Base-by-base conservation (phyloP, 2,888 invertebrate genomes). In the Metellina segmentata region DNA sequence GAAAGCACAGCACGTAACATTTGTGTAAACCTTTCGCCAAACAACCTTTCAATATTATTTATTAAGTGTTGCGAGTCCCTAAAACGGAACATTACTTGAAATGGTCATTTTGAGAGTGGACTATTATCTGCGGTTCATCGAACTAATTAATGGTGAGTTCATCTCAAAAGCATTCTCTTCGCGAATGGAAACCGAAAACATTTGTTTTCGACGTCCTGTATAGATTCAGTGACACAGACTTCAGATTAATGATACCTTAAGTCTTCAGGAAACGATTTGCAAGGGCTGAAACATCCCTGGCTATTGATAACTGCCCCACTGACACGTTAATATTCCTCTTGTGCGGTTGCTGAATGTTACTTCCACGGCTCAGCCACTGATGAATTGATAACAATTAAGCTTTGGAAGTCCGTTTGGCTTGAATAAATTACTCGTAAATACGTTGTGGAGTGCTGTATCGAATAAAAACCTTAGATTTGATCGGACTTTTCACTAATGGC, bases 131-230 rank as follows among this genome's bases (percentile, higher is more conserved):
- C 51, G 20, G 81, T n/a, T 53, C 51, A 87, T 72, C 49, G 71
- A 90, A 71, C 75, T 90, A 81, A 90, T 90, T 85, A 85, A 90
- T 90, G 48, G 72, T 61, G 70, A 52, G 85, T 77, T 77, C 70
- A 51, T 75, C 48, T 74, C 71, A 70, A 83, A 90, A 72, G 90
- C 77, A 52, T 77, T 89, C 75, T 78, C 83, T 83, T 78, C 78
- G 11, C 79, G 70, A 90, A 90, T 90, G 78, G 83, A 85, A 85
- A 85, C 72, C 79, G 90, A 83, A 90, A 90, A 79, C 78, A 79
- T 81, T 90, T 90, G 90, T 78, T 85, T 90, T 90, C 90, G 90
- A 90, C 90, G 69, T 74, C 34, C 70, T 81, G 81, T 82, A 88
- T 88, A 20, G 88, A 81, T 81, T 81, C 72, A 61, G 69, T 82